Evolutionary conservation across 2,113 vertebrate species (phyloP).

Genomic region (Cettia cetti): DNA sequence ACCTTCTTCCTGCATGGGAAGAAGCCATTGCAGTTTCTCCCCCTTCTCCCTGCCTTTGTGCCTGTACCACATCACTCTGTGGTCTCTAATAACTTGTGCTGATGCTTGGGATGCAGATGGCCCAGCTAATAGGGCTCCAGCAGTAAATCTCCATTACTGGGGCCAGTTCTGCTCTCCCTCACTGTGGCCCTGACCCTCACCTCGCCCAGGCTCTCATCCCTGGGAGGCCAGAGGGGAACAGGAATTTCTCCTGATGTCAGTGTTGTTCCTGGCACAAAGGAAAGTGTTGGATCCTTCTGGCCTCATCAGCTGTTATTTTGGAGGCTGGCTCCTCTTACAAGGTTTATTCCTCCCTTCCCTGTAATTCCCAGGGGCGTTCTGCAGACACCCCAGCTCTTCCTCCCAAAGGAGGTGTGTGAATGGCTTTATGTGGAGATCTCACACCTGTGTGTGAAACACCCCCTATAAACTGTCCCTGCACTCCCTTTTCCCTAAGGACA

Average conservation of each 20-base stretch:
- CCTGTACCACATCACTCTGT: neutral
- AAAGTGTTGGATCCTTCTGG: neutral
- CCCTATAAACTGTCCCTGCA: neutral
- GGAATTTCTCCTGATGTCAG: neutral
- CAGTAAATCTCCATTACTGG: conserved; percentile 43
- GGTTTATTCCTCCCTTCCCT: neutral
- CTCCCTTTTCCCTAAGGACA: neutral
- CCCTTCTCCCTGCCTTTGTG: neutral
- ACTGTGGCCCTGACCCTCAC: neutral
- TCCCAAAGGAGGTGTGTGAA: neutral
- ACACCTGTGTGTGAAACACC: neutral
- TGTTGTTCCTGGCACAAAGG: neutral
- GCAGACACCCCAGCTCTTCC: neutral
- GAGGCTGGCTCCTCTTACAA: neutral
- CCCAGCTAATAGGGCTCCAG: conserved; percentile 12
- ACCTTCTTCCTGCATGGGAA: neutral
- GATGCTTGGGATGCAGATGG: conserved; percentile 51
- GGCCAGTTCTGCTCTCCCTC: neutral
- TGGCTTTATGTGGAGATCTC: neutral
- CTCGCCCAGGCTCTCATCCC: neutral
- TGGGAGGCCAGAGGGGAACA: neutral
- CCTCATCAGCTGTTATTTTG: neutral
- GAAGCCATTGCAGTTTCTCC: neutral
- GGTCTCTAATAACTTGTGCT: neutral
- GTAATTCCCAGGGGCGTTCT: neutral